Base-by-base conservation (phyloP, 2,888 invertebrate species). In the Lacanobia oleracea region DNA sequence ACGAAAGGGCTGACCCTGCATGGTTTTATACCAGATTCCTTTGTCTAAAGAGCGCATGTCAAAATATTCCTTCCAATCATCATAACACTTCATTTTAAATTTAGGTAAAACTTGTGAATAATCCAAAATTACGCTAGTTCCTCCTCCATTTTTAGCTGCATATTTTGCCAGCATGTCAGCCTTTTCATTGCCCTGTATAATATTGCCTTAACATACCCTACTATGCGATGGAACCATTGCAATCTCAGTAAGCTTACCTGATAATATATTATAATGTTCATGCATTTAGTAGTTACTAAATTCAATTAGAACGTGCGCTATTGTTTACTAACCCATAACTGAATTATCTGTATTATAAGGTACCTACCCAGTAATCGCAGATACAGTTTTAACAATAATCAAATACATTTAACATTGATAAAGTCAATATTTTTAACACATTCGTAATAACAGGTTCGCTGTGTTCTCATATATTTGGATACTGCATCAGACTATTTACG, bases 391-490 rank as follows among this genome's bases (percentile, higher is more conserved):
- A 50, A 60, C 1, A 50, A 50, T 23, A 37, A 56, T 61, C 6
- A 37, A 59, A 59, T 43, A 53, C 9, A 53, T 53, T 66, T 50
- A 21, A 63, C 23, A 53, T 33, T n/a, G 12, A 23, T 18, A 62
- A 53, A 59, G 1, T 50, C 23, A 21, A 18, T 33, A 67, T 60
- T 21, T 40, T 33, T 62, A 16, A 21, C 33, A 56, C 33, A 61
- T 51, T 56, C 21, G 23, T 64, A 72, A 80, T 76, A 74, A 62
- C 21, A 65, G 16, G 27, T 53, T 61, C 14, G 23, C 45, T 65
- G 65, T 79, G 60, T 73, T 69, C 67, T 72, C 67, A 73, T 81
- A 70, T 73, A 68, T 72, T 65, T 65, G 56, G 27, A 67, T 33
- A 75, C 78, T 66, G 54, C 68, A 50, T 23, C 59, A 8, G 67